phyloP scores from a whole-genome alignment of 2,113 vertebrate genomes.

The Corythornis vintsioides region DNA sequence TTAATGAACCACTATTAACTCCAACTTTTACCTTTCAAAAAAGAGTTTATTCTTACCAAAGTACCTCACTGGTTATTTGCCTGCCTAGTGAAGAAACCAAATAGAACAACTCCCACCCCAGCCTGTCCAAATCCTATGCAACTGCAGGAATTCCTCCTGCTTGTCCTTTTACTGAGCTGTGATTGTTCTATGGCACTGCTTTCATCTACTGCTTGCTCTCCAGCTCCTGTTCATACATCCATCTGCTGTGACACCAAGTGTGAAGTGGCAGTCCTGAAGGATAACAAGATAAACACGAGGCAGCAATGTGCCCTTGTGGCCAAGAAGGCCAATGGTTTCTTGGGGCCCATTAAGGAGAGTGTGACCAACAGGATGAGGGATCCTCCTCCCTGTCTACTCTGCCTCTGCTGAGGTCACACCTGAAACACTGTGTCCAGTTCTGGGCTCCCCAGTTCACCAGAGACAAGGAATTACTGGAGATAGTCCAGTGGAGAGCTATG shows the following conservation, averaged over 20 bases:
- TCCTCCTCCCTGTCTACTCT: no score
- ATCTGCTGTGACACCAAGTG: not conserved
- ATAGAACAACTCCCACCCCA: not conserved
- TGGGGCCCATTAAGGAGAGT: no score
- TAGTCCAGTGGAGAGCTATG: no score
- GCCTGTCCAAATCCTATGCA: not conserved
- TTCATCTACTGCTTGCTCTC: not conserved
- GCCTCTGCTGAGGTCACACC: no score
- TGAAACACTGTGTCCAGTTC: no score
- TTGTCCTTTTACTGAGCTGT: not conserved
- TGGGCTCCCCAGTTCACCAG: no score
- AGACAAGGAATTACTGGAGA: no score
- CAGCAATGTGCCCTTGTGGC: no score
- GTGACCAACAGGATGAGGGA: no score
- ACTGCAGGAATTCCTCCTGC: not conserved
- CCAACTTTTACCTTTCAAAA: not conserved
- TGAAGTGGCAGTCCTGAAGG: not conserved
- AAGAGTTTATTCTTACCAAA: not conserved
- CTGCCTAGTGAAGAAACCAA: not conserved
- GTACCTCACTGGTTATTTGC: not conserved
- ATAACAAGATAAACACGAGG: no score
- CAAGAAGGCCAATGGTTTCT: no score
- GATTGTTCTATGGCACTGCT: not conserved
- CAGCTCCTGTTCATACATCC: not conserved
- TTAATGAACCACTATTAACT: not conserved